Evolutionary conservation across 2,113 vertebrate genomes (phyloP).

Genomic region (Fulmarus glacialis): DNA sequence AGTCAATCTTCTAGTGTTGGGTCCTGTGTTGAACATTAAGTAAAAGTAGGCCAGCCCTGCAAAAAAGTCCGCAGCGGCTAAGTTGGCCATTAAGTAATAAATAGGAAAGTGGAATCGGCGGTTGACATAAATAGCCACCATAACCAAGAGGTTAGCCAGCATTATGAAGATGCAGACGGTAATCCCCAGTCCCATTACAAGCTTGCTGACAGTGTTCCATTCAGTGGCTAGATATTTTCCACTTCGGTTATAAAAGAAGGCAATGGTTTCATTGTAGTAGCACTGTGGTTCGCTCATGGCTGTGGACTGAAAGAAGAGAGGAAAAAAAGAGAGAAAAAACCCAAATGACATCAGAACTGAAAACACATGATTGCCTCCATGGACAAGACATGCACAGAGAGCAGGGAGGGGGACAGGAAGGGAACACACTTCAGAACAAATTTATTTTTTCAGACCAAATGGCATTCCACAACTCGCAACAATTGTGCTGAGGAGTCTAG

Average conservation of each 20-base stretch:
- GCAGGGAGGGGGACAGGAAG: background rate
- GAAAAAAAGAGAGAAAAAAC: background rate
- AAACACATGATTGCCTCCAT: constrained; percentile 14
- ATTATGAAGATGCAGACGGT: constrained; percentile 99
- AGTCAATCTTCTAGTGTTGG: constrained; percentile 92
- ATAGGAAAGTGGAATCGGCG: constrained; percentile 98
- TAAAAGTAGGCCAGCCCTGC: constrained; percentile 99
- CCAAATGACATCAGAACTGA: constrained; percentile 45
- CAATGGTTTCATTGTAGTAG: constrained; percentile 97
- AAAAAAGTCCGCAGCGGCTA: constrained; percentile 98
- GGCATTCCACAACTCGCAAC: constrained; percentile 1
- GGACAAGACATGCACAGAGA: background rate
- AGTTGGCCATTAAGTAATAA: constrained; percentile 99
- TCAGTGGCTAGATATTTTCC: constrained; percentile 90
- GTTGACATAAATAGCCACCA: constrained; percentile 99
- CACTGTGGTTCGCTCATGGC: constrained; percentile 89
- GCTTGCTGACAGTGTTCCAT: constrained; percentile 94
- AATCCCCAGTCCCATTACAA: constrained; percentile 98
- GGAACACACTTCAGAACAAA: background rate
- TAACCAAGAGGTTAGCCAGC: constrained; percentile 97
- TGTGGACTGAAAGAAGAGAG: constrained; percentile 69
- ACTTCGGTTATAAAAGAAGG: constrained; percentile 98
- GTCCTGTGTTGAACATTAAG: constrained; percentile 99
- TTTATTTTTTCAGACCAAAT: constrained; percentile 3
- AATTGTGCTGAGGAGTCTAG: constrained; percentile 26